These are phyloP conservation scores for Mnemiopsis leidyi DNA, from an alignment of 37 sponge, comb jelly and placozoan species.

Conservation along the genomic window DNA sequence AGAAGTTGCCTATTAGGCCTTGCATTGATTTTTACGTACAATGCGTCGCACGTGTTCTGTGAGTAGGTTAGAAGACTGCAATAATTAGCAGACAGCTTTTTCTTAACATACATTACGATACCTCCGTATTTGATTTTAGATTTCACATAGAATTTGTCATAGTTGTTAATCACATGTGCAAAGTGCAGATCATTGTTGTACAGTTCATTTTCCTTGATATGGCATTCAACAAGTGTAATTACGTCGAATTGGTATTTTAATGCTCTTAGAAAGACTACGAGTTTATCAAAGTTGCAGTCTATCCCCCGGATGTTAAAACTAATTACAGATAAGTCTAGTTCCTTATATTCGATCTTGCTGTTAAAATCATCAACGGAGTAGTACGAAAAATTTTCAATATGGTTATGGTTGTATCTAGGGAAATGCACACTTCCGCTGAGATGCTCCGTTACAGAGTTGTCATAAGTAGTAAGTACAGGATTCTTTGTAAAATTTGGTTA, in stretches of 20 bases:
- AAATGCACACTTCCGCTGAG: background rate
- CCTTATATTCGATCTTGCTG: background rate
- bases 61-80: background rate
- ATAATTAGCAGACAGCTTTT: background rate
- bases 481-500: background rate
- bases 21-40: background rate
- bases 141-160: background rate
- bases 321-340: background rate
- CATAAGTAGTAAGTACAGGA: background rate
- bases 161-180: background rate
- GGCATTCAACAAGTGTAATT: background rate
- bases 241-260: background rate
- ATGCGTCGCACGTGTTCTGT: background rate
- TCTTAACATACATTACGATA: background rate
- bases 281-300: conserved; percentile 11
- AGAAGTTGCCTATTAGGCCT: background rate
- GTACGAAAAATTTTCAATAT: background rate
- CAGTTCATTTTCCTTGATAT: background rate
- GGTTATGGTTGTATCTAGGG: background rate
- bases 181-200: background rate
- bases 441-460: background rate
- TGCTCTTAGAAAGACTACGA: background rate
- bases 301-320: background rate
- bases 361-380: conserved; percentile 2
- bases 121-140: background rate